Evolutionary conservation across 2,888 invertebrate genomes (phyloP), one percentile per base, ranked within the genome.

Genomic region (Thera britannica): DNA sequence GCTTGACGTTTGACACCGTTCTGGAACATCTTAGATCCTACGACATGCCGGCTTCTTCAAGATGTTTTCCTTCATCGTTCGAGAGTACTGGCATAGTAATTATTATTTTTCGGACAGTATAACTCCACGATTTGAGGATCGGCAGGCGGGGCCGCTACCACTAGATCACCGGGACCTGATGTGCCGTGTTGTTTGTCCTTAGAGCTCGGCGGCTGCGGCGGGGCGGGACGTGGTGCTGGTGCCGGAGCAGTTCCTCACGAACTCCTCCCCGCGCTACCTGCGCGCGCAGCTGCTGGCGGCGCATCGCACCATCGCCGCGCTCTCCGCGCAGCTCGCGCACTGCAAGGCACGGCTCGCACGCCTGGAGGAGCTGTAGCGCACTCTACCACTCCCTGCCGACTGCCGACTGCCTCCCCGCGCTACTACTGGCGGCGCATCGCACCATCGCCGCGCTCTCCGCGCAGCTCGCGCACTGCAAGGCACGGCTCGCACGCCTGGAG

Each of bases 381-480:
- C 48, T 2, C 46, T 5, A 11, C 46, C 38, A 57, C 58, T 75
- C 74, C 65, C 81, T 85, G 75, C 80, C 81, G 83, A 77, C 84
- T 87, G 77, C 71, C 74, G 62, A 75, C 80, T 44, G 84, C 79
- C 73, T 75, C 9, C 52, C 5, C 48, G 48, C 60, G 8, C 56
- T 69, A 23, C 41, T 70, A 1, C 12, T 74, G 64, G 76, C 80
- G 46, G 84, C 87, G 70, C 84, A 78, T 70, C 79, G 77, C 52
- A 79, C 72, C 62, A 71, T 72, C 54, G 68, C 71, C 79, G 62
- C 70, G 79, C 73, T 75, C 11, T 54, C 4, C 49, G 49, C 59
- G 6, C 58, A 71, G 35, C 46, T 71, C 41, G 70, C 68, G 36
- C 68, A 79, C 38, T 67, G 75, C 12, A 75, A 72, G 2, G 78